phyloP scores from a whole-genome alignment of 2,797 vertebrate genomes.

The Limnodromus scolopaceus region DNA sequence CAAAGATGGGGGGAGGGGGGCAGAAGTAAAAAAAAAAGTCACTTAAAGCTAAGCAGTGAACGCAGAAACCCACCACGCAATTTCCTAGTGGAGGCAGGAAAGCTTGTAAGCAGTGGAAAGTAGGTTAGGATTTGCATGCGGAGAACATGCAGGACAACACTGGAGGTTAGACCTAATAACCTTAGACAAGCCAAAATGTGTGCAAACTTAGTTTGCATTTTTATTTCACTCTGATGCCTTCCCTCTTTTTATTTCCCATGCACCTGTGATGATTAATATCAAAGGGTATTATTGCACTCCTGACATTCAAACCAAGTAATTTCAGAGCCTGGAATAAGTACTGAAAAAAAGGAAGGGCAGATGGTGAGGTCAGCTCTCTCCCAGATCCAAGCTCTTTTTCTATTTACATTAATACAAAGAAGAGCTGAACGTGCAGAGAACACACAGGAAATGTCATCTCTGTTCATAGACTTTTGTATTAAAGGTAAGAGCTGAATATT shows the following conservation, averaged over 20 bases:
- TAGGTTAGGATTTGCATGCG: neutral
- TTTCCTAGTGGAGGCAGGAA: neutral
- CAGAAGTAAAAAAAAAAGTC: neutral
- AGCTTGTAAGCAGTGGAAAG: neutral
- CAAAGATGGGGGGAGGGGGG: too few species aligned
- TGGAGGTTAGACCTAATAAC: neutral
- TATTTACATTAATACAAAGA: neutral
- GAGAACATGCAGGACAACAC: neutral
- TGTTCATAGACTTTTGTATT: neutral
- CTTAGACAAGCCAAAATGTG: neutral
- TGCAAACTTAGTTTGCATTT: neutral
- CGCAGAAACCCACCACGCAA: accelerated
- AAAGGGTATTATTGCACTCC: neutral
- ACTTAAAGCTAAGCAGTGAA: neutral
- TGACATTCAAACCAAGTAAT: constrained; percentile 1
- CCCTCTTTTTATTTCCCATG: neutral
- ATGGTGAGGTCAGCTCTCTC: neutral
- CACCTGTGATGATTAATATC: neutral
- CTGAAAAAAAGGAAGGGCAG: neutral
- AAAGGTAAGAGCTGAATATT: neutral
- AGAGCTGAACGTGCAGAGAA: neutral
- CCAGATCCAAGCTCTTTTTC: neutral
- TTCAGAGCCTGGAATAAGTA: neutral
- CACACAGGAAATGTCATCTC: neutral
- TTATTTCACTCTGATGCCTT: neutral